These are phyloP conservation scores for Daboia siamensis DNA, from an alignment of 2,113 vertebrate genomes.

Conservation along the genomic window DNA sequence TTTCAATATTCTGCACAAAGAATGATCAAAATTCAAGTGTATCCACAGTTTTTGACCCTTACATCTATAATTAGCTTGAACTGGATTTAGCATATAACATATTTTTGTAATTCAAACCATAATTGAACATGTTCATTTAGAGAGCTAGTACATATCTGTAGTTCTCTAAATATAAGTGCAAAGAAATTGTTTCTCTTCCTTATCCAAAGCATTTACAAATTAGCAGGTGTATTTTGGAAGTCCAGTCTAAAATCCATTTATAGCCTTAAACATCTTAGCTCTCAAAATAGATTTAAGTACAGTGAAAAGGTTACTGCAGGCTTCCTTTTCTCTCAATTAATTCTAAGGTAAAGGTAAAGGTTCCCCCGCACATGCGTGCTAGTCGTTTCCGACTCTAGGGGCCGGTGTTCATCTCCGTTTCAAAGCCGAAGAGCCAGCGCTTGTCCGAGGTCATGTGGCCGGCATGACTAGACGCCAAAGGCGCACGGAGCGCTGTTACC, in stretches of 20 bases:
- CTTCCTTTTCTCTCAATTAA: slow-evolving; percentile 9
- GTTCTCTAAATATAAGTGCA: neutral
- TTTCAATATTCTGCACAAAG: neutral
- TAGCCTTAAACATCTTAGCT: neutral
- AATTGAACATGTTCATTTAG: neutral
- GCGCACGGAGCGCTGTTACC: too few relatives aligned
- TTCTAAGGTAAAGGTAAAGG: too few relatives aligned
- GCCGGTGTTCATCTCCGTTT: too few relatives aligned
- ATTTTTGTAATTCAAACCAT: neutral
- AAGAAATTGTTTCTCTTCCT: neutral
- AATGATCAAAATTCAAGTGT: neutral
- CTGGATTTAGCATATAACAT: neutral
- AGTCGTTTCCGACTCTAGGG: too few relatives aligned
- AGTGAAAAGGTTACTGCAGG: neutral
- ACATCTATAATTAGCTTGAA: neutral
- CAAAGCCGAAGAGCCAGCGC: too few relatives aligned
- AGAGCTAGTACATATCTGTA: neutral
- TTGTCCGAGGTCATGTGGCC: too few relatives aligned
- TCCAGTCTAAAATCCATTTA: neutral
- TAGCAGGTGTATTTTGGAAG: neutral
- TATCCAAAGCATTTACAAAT: neutral
- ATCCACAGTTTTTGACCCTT: neutral
- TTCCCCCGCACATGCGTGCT: too few relatives aligned
- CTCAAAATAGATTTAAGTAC: neutral
- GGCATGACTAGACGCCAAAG: too few relatives aligned